Conservation (phyloP, 64 coral and sea anemone genomes). For the Montipora capricornis region DNA sequence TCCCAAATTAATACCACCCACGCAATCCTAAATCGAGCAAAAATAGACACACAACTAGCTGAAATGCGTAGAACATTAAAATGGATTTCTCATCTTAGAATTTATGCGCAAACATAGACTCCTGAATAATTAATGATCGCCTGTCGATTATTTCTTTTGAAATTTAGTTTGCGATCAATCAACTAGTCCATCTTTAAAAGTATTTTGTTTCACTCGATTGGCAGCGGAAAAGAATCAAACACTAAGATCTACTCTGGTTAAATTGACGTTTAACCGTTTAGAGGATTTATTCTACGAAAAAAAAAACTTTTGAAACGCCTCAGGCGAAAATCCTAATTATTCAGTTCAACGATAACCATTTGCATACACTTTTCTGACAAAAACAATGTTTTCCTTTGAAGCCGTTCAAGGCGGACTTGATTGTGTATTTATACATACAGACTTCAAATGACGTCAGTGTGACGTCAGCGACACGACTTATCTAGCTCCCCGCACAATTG, state of each 20-base stretch:
- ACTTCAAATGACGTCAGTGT: constrained; percentile 46
- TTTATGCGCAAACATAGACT: constrained; percentile 42
- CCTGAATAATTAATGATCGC: constrained; percentile 47
- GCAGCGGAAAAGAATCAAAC: background rate
- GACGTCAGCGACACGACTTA: constrained; percentile 39
- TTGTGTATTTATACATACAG: constrained; percentile 63
- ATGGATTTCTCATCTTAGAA: constrained; percentile 25
- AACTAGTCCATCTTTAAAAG: constrained; percentile 24
- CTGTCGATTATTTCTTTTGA: constrained; percentile 48
- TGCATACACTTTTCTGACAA: constrained; percentile 44
- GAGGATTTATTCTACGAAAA: background rate
- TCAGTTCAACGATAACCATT: constrained; percentile 21
- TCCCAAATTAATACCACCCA: constrained; percentile 44
- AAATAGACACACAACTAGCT: constrained; percentile 26
- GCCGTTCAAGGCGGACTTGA: constrained; percentile 34
- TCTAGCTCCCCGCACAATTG: constrained; percentile 24
- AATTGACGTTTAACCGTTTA: background rate
- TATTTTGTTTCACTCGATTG: constrained; percentile 48
- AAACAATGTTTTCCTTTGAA: constrained; percentile 42
- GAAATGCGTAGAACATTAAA: constrained; percentile 35
- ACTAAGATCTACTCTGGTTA: background rate
- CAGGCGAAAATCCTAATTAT: constrained; percentile 7
- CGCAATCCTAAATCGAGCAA: constrained; percentile 28
- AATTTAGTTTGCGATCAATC: constrained; percentile 50
- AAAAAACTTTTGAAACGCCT: constrained; percentile 5